phyloP scores from a whole-genome alignment of 2,113 vertebrate genomes.

The Vombatus ursinus region DNA sequence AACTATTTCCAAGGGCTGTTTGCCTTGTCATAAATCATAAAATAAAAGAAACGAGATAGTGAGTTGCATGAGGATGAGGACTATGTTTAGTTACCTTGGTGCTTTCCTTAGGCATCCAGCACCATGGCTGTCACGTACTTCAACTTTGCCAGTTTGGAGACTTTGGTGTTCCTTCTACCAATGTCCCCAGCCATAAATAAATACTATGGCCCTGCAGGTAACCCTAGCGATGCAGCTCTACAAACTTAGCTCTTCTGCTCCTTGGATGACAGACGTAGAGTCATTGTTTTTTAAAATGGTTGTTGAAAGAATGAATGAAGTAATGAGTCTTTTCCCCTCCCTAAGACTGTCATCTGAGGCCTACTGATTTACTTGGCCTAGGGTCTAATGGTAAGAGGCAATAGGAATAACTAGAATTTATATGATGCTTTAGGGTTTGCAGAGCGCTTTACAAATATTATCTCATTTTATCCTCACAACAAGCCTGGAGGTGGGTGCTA shows the following conservation, averaged over 20 bases:
- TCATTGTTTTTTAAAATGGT: not conserved
- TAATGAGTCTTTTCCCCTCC: not conserved
- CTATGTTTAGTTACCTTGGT: not conserved
- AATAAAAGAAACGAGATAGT: not conserved
- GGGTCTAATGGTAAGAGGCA: not conserved
- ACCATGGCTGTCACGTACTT: not conserved
- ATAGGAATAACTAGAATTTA: not conserved
- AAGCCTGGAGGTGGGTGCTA: not conserved
- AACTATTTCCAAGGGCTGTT: not conserved
- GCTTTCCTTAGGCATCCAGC: not conserved
- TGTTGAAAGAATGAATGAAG: not conserved
- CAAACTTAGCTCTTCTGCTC: not conserved
- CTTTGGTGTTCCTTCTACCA: not conserved
- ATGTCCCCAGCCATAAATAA: not conserved
- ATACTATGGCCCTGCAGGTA: not conserved
- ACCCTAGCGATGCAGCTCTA: not conserved
- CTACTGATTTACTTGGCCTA: not conserved
- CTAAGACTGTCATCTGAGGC: not conserved
- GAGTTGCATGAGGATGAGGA: not conserved
- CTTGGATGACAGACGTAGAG: not conserved
- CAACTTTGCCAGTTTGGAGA: not conserved
- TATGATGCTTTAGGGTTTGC: too few species aligned
- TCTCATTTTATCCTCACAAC: not conserved
- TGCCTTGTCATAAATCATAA: not conserved
- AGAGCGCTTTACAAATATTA: too few species aligned